Conservation (phyloP, 2,113 vertebrate genomes). For the Tetrax tetrax region DNA sequence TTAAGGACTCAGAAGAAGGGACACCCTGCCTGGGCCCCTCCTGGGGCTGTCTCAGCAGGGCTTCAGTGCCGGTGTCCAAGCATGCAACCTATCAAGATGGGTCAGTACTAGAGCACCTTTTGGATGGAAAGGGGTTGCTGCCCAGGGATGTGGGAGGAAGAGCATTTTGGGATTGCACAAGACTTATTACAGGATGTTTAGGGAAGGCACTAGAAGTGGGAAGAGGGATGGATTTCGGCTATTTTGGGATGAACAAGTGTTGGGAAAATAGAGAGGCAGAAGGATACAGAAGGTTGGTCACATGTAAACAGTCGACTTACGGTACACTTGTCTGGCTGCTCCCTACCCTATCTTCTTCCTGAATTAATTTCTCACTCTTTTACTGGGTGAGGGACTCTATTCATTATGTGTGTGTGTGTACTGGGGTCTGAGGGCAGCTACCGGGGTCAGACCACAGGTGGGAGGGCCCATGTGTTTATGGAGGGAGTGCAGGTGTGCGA, state of each 20-base stretch:
- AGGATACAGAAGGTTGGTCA: not conserved
- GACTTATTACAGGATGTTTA: not conserved
- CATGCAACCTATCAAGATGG: not conserved
- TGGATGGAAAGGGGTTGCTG: not conserved
- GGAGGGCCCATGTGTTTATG: rapidly evolving
- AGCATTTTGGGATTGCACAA: not conserved
- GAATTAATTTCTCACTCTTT: not conserved
- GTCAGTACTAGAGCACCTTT: not conserved
- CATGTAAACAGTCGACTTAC: not conserved
- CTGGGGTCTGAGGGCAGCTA: not conserved
- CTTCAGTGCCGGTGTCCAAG: not conserved
- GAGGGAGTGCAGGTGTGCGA: rapidly evolving
- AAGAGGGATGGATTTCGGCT: not conserved
- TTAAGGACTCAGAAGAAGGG: not conserved
- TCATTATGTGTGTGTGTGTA: rapidly evolving
- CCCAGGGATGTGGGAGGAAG: rapidly evolving
- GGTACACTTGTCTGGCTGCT: not conserved
- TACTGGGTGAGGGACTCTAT: not conserved
- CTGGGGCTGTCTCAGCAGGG: not conserved
- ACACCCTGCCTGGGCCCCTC: not conserved
- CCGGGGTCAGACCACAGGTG: rapidly evolving
- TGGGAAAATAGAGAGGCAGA: not conserved
- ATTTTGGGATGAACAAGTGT: not conserved
- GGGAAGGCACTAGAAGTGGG: not conserved
- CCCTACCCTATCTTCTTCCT: not conserved